Percentiles rank a stretch among this genome's conserved stretches.
Evolutionary conservation across 2,888 invertebrate species (phyloP).

Genomic region (Eupithecia tripunctaria): DNA sequence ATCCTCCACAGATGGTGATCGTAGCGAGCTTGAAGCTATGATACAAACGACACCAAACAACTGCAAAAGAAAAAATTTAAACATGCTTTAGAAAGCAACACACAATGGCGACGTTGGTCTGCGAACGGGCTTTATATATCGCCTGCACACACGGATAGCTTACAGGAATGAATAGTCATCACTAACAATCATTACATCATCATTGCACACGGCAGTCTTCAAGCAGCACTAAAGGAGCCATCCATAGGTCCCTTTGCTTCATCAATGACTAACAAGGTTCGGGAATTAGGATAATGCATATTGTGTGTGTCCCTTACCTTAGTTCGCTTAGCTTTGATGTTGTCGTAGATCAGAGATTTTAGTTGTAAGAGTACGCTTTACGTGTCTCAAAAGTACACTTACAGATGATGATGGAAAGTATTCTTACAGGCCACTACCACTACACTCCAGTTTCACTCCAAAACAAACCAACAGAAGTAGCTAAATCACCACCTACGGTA

Average conservation of each 20-base stretch:
- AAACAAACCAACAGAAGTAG: conserved; percentile 66
- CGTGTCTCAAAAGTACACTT: conserved; percentile 26
- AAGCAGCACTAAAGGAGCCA: conserved; percentile 74
- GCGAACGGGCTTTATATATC: conserved; percentile 80
- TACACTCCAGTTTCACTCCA: conserved; percentile 65
- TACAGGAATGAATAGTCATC: conserved; percentile 78
- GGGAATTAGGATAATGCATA: conserved; percentile 57
- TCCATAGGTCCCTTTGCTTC: conserved; percentile 74
- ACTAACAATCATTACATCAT: conserved; percentile 68
- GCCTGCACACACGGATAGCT: conserved; percentile 82
- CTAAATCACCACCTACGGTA: conserved; percentile 71
- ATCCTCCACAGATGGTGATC: conserved; percentile 85
- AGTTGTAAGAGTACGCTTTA: conserved; percentile 37
- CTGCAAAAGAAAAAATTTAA: conserved; percentile 85
- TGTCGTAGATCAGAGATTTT: conserved; percentile 41
- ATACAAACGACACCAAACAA: conserved; percentile 85
- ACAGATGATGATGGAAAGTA: conserved; percentile 46
- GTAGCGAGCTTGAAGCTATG: conserved; percentile 85
- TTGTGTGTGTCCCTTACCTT: conserved; percentile 58
- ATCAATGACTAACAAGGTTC: conserved; percentile 73
- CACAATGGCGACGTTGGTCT: conserved; percentile 69
- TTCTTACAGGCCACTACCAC: conserved; percentile 76
- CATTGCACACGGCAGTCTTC: conserved; percentile 76
- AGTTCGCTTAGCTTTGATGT: conserved; percentile 60
- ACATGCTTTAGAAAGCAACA: conserved; percentile 83